phyloP scores from a whole-genome alignment of 2,797 vertebrate species.

The Myotis daubentonii region DNA sequence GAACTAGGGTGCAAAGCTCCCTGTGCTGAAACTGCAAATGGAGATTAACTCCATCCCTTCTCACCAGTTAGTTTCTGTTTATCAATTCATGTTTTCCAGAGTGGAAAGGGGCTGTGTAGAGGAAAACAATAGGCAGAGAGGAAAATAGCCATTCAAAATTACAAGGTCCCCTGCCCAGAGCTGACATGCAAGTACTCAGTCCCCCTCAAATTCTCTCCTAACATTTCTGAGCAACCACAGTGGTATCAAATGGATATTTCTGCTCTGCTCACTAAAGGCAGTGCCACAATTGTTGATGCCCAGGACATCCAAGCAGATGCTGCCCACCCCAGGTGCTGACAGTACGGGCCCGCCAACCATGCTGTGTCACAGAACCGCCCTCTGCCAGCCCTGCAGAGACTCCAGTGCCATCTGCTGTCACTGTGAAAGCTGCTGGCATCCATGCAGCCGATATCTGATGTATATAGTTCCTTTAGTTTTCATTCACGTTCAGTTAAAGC shows the following conservation, averaged over 20 bases:
- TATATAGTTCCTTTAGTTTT: not conserved
- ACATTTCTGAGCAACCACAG: not conserved
- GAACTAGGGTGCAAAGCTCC: not conserved
- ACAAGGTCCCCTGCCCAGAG: not conserved
- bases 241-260: rapidly evolving
- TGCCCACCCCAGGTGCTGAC: not conserved
- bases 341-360: not conserved
- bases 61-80: not conserved
- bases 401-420: not conserved
- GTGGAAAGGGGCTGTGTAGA: not conserved
- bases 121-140: not conserved
- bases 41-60: not conserved
- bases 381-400: not conserved
- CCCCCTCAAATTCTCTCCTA: not conserved
- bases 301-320: not conserved
- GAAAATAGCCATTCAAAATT: not conserved
- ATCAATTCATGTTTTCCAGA: conserved; percentile 7
- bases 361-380: not conserved
- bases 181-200: not conserved
- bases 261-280: not conserved
- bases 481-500: not conserved
- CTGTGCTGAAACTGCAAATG: not conserved
- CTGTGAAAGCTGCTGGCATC: not conserved
- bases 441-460: not conserved
- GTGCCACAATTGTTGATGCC: too few species aligned